These are phyloP conservation scores for Nerophis ophidion DNA, from an alignment of 2,113 vertebrate genomes.

Conservation along the genomic window DNA sequence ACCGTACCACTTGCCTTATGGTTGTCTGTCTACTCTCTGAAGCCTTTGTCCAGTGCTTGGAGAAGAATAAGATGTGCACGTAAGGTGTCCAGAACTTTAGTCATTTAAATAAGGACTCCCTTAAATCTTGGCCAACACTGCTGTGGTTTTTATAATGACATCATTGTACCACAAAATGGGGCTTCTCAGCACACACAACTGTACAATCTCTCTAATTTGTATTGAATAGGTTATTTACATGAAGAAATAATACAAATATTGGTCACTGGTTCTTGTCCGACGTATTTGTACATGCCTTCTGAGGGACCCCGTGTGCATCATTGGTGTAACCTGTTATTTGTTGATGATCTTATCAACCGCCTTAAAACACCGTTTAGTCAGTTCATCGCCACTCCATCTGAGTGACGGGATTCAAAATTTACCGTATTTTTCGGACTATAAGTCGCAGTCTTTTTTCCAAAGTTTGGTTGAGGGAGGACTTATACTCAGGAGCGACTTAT, in stretches of 20 bases:
- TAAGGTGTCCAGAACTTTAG: slow-evolving; percentile 27
- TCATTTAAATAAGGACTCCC: slow-evolving; percentile 42
- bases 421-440: too few relatives aligned
- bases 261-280: slow-evolving; percentile 42
- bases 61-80: slow-evolving; percentile 45
- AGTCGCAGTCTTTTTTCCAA: too few relatives aligned
- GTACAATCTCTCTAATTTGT: slow-evolving; percentile 56
- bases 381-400: slow-evolving; percentile 31
- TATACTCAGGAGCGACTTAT: too few relatives aligned
- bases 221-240: slow-evolving; percentile 63
- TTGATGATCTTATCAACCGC: slow-evolving; percentile 35
- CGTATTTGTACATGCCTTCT: slow-evolving; percentile 29
- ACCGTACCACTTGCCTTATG: too few relatives aligned
- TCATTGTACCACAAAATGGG: slow-evolving; percentile 68
- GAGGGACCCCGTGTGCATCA: slow-evolving; percentile 19
- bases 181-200: slow-evolving; percentile 53
- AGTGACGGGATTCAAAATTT: slow-evolving; percentile 4
- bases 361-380: slow-evolving; percentile 36
- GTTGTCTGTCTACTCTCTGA: slow-evolving; percentile 4
- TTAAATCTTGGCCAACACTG: slow-evolving; percentile 50
- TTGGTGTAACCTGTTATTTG: slow-evolving; percentile 20
- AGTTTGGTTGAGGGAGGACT: too few relatives aligned
- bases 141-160: slow-evolving; percentile 71
- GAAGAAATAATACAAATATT: slow-evolving; percentile 58
- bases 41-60: slow-evolving; percentile 42